Conservation (phyloP, 2,113 vertebrate genomes). For the Daphoenositta chrysoptera region DNA sequence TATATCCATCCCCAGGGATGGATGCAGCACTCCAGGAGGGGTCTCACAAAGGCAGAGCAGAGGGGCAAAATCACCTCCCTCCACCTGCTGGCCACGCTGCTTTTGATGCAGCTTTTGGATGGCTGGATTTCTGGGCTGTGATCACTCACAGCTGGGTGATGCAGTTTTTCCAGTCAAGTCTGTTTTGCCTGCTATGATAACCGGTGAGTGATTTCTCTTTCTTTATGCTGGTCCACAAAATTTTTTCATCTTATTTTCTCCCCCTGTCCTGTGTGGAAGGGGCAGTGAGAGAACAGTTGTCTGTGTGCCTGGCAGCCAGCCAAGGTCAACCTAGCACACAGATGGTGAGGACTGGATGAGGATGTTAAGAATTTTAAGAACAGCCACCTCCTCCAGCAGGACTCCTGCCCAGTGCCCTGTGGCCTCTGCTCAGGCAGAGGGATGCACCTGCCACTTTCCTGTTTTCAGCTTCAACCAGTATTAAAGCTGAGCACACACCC, state of each 20-base stretch:
- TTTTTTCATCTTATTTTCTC: not conserved
- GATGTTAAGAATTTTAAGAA: not conserved
- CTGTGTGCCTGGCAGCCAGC: not conserved
- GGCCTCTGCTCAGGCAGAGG: not conserved
- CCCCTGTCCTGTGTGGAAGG: not conserved
- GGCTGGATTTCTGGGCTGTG: not conserved
- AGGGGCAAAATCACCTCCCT: not conserved
- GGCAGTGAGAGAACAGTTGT: not conserved
- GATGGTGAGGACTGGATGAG: not conserved
- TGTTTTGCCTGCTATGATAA: not conserved
- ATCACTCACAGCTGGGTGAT: fast-evolving
- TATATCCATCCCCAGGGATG: not conserved
- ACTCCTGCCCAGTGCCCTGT: not conserved
- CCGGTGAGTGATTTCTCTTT: not conserved
- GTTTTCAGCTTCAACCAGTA: not conserved
- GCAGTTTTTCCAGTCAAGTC: not conserved
- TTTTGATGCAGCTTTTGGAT: not conserved
- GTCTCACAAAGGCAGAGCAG: fast-evolving
- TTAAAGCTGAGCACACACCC: not conserved
- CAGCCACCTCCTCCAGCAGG: not conserved
- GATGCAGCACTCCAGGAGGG: not conserved
- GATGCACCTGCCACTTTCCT: not conserved
- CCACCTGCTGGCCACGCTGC: fast-evolving
- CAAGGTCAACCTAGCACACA: not conserved
- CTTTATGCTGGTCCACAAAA: not conserved